phyloP scores from a whole-genome alignment of 2,888 invertebrate genomes.

The Oxystoma pomonae region DNA sequence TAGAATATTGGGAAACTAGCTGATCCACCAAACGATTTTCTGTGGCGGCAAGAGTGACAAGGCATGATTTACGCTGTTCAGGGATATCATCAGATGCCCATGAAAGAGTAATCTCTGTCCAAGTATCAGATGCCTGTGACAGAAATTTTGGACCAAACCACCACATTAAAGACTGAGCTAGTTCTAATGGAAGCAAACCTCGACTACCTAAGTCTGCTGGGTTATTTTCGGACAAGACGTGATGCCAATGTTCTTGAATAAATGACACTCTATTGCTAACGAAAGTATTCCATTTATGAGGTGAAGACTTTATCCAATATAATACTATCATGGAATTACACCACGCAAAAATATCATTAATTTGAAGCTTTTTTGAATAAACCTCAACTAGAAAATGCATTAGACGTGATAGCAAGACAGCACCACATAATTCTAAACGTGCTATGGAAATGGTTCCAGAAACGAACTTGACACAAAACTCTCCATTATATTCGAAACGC shows the following conservation, averaged over 20 bases:
- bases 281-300: not conserved
- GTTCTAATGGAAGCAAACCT: too few relatives aligned
- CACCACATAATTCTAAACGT: conserved; percentile 6
- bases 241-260: not conserved
- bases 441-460: not conserved
- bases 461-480: not conserved
- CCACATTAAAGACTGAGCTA: too few relatives aligned
- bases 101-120: too few relatives aligned
- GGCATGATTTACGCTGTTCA: too few relatives aligned
- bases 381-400: not conserved
- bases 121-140: too few relatives aligned
- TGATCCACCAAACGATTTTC: too few relatives aligned
- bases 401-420: not conserved
- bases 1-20: too few relatives aligned
- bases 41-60: too few relatives aligned
- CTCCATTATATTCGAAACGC: not conserved
- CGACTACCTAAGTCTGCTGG: not conserved
- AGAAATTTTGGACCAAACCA: too few relatives aligned
- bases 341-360: not conserved
- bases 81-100: too few relatives aligned
- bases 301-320: not conserved
- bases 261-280: not conserved
- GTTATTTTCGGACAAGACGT: not conserved
- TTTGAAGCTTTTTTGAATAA: not conserved
- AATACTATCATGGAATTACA: not conserved